Evolutionary conservation across 2,113 vertebrate species (phyloP).

Genomic region (Motacilla alba): DNA sequence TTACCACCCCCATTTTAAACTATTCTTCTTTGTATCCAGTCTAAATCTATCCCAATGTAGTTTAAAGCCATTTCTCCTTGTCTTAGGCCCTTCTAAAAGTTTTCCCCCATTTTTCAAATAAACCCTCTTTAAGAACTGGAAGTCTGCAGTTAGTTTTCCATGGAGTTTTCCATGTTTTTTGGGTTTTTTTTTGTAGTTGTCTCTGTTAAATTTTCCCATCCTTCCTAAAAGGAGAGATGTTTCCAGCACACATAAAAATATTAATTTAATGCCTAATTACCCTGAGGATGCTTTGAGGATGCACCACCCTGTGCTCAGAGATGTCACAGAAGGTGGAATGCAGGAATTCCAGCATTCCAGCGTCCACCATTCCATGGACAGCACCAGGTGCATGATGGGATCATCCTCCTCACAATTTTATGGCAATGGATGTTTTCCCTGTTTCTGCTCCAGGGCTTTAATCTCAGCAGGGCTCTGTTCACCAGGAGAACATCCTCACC

Average conservation of each 20-base stretch:
- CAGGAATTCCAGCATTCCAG: not conserved
- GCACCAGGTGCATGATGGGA: not conserved
- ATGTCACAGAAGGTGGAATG: rapidly evolving
- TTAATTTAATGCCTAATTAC: not conserved
- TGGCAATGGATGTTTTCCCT: not conserved
- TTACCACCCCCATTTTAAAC: not conserved
- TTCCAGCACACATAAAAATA: not conserved
- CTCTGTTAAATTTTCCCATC: not conserved
- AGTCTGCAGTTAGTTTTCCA: not conserved
- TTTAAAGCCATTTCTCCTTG: not conserved
- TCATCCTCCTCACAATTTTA: not conserved
- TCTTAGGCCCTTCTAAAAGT: not conserved
- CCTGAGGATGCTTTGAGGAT: rapidly evolving
- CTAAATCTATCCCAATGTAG: not conserved
- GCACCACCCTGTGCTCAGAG: not conserved
- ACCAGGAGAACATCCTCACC: not conserved
- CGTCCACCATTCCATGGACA: rapidly evolving
- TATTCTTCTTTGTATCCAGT: not conserved
- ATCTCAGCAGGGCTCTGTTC: conserved; percentile 11
- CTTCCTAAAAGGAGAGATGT: not conserved
- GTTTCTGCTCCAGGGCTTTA: not conserved
- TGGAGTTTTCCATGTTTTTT: not conserved
- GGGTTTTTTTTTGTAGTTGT: too few species aligned
- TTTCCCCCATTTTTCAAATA: not conserved
- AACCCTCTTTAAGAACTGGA: not conserved